phyloP scores from a whole-genome alignment of 1,140 invertebrate species.

The Phymorhynchus buccinoides region DNA sequence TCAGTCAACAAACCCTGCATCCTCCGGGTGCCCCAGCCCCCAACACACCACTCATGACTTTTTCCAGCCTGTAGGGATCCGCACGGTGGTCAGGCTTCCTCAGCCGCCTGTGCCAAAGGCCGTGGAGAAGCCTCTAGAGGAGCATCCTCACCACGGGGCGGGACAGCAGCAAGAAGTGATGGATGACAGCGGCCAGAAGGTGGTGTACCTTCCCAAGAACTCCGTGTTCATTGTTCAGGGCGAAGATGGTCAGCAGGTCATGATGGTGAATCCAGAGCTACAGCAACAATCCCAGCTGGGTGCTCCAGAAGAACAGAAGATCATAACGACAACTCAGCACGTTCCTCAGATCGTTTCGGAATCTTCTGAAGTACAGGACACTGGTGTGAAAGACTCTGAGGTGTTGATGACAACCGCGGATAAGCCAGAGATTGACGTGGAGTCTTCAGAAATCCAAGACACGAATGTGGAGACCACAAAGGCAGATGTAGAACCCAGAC shows the following conservation, averaged over 20 bases:
- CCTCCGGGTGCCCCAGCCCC: not conserved
- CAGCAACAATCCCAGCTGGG: not conserved
- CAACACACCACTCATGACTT: not conserved
- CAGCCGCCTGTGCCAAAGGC: not conserved
- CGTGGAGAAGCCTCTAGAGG: not conserved
- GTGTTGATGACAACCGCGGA: no score
- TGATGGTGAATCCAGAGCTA: not conserved
- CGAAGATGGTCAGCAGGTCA: conserved; percentile 6
- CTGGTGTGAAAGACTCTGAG: not conserved
- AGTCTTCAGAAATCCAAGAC: not conserved
- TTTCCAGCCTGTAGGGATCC: not conserved
- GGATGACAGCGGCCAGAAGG: not conserved
- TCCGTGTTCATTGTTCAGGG: conserved; percentile 4
- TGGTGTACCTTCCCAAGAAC: conserved; percentile 22
- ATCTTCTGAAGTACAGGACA: not conserved
- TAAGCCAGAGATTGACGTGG: not conserved
- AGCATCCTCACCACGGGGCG: not conserved
- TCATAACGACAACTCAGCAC: not conserved
- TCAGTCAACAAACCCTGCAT: not conserved
- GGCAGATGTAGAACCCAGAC: not conserved
- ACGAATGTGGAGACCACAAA: not conserved
- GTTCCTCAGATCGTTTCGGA: not conserved
- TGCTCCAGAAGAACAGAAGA: not conserved
- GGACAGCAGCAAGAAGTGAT: not conserved
- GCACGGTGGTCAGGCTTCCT: not conserved